Evolutionary conservation across 2,113 vertebrate genomes (phyloP).

Genomic region (Carassius carassius): DNA sequence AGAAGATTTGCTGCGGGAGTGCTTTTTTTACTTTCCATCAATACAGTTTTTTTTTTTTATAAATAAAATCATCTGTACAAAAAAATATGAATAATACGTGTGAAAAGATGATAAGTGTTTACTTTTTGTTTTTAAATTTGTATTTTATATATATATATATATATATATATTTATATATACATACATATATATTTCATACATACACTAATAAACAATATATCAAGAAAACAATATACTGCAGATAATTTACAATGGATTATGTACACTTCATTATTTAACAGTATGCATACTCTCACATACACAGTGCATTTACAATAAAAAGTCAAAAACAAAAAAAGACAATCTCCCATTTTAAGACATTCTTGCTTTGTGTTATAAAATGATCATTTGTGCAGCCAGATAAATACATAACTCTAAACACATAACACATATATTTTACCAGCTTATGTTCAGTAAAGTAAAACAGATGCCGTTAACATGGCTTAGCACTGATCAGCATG

Average conservation of each 20-base stretch:
- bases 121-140: conserved; percentile 72
- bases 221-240: conserved; percentile 66
- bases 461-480: conserved; percentile 47
- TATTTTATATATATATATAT: conserved; percentile 52
- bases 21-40: conserved; percentile 68
- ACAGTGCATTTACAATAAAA: conserved; percentile 52
- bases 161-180: too few species aligned
- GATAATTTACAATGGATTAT: conserved; percentile 87
- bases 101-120: conserved; percentile 64
- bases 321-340: not conserved
- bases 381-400: not conserved
- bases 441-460: conserved; percentile 22
- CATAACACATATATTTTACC: conserved; percentile 18
- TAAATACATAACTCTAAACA: conserved; percentile 9
- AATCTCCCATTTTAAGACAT: conserved; percentile 18
- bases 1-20: conserved; percentile 41
- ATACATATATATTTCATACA: conserved; percentile 54
- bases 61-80: conserved; percentile 85
- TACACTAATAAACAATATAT: conserved; percentile 82
- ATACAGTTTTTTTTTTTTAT: conserved; percentile 71
- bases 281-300: conserved; percentile 28
- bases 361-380: not conserved
- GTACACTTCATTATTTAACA: conserved; percentile 83
- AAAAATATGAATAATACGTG: conserved; percentile 70
- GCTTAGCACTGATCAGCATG: conserved; percentile 37